Evolutionary conservation across 2,888 invertebrate species (phyloP).

Genomic region (Lutraria lutraria): DNA sequence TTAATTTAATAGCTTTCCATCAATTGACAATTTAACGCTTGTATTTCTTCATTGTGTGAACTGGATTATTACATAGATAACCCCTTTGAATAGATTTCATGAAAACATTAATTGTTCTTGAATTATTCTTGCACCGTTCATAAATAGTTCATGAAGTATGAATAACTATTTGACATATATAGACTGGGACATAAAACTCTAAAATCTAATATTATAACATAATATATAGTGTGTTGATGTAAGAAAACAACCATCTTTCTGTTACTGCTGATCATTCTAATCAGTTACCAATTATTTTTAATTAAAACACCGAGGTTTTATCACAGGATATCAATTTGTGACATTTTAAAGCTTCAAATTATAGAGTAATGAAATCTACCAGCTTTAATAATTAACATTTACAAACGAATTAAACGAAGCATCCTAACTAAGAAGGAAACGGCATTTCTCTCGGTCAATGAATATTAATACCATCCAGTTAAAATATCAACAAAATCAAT

Average conservation of each 20-base stretch:
- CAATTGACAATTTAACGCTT: background rate
- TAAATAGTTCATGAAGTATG: no score
- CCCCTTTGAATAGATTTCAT: no score
- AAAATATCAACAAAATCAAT: background rate
- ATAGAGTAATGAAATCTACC: background rate
- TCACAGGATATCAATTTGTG: background rate
- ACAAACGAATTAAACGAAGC: background rate
- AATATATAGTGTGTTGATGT: background rate
- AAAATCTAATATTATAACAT: no score
- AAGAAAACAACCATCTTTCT: background rate
- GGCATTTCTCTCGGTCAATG: background rate
- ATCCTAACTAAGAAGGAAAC: background rate
- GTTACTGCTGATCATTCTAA: background rate
- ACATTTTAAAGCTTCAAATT: background rate
- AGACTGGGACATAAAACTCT: no score
- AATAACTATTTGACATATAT: no score
- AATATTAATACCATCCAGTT: background rate
- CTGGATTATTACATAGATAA: background rate
- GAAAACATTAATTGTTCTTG: no score
- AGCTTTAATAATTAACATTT: background rate
- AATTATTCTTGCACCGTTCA: no score
- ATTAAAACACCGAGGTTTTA: background rate
- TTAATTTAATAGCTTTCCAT: background rate
- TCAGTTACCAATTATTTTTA: background rate
- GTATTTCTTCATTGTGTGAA: background rate